Evolutionary conservation across 2,113 vertebrate genomes (phyloP), one percentile per base, ranked within the genome.

Genomic region (Phocoena sinus): DNA sequence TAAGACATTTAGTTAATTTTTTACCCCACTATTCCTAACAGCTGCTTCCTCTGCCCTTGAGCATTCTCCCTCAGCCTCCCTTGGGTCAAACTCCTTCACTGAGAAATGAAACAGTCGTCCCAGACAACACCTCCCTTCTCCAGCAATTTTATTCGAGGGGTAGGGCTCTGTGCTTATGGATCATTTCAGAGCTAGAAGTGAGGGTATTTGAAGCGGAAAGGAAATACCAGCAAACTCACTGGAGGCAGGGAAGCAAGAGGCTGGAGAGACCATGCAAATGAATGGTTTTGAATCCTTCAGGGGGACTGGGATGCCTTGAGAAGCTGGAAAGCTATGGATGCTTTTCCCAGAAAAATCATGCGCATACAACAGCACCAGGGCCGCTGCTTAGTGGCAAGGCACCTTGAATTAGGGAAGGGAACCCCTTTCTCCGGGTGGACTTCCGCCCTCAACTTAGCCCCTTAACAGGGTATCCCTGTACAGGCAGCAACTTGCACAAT

Each of bases 401-500:
- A 15, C 17, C 36, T 50, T 77, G 79, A 38, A 2, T 60, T 41
- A 79, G 53, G 58, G 47, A 41, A 79, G 14, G 65, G 47, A 26
- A 3, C 10, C 13, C 25, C 15, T 63, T 41, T 36, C 50, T 81
- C 41, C 65, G 41, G 26, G 2, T 0, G 50, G 9, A 47, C 63
- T 50, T 41, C 36, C 25, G 62, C 20, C 31, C 9, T 70, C 71
- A n/a, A 28, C 7, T 44, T 17, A 15, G 2, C 68, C 17, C 38
- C 76, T 6, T 36, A 8, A 26, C 2, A 26, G 47, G 9, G 38
- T 14, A 18, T 53, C 36, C 53, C 13, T 9, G 14, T 33, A 44
- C 1, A 28, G 17, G 6, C 25, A 26, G 28, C 33, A 6, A 3
- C 68, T 53, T 41, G 15, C 2, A 44, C 10, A 20, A 1, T 0